Evolutionary conservation across 2,113 vertebrate species (phyloP).

Genomic region (Cariama cristata): DNA sequence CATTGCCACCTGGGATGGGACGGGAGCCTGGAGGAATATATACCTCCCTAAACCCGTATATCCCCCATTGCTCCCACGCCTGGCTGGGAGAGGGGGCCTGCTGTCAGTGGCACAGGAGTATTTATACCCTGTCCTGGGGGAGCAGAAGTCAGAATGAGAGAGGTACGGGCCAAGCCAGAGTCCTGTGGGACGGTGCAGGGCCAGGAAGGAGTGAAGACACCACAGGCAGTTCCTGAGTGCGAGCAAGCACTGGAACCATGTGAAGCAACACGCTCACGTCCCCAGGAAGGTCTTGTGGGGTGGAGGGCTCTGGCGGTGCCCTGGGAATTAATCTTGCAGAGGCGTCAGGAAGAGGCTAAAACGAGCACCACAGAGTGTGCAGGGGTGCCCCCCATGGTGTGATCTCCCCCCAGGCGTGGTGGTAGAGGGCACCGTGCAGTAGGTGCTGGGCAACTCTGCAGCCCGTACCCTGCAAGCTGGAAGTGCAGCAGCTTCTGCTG

Average conservation of each 20-base stretch:
- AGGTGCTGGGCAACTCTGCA: not conserved
- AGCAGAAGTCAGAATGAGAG: fast-evolving
- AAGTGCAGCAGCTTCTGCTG: not conserved
- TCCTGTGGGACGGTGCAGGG: fast-evolving
- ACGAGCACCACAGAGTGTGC: no score
- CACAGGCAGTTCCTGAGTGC: not conserved
- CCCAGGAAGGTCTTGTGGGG: not conserved
- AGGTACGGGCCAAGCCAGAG: not conserved
- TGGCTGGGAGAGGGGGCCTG: fast-evolving
- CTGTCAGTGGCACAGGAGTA: not conserved
- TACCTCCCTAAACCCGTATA: no score
- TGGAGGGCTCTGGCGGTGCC: not conserved
- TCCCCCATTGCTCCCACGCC: not conserved
- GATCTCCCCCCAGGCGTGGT: fast-evolving
- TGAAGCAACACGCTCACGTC: not conserved
- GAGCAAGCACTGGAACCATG: fast-evolving
- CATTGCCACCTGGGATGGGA: not conserved
- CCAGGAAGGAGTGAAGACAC: not conserved
- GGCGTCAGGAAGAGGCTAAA: not conserved
- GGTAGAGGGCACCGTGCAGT: not conserved
- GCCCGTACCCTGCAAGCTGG: no score
- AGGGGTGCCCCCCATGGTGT: no score
- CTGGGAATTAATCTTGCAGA: not conserved
- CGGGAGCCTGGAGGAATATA: not conserved
- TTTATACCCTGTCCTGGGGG: no score